Evolutionary conservation across 1,140 invertebrate species (phyloP), one percentile per base, ranked within the genome.

Genomic region (Yoshiicerus persimilis): DNA sequence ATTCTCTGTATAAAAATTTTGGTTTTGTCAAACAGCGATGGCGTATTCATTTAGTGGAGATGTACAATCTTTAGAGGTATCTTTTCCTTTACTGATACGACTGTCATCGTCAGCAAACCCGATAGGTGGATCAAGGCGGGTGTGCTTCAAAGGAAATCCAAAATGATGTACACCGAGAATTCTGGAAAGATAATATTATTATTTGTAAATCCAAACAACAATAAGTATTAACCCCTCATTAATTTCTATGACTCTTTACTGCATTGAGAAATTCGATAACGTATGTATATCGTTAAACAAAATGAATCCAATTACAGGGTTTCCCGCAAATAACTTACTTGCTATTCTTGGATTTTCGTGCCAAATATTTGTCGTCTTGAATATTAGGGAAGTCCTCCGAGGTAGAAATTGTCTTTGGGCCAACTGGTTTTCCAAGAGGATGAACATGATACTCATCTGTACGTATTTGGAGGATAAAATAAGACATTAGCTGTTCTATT

Each of bases 1-100:
- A 20, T 47, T 3, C 41, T 47, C 41, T 70, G 66, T 1, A 32
- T 70, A 23, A 6, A 3, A 70, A 6, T 20, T 13, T 70, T 11
- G 39, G 20, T 47, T 23, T 36, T 23, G 20, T 86, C 84, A 88
- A n/a, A 88, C 87, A 77, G 87, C 87, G 56, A 88, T 88, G 11
- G 87, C 87, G n/a, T 66, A 88, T 86, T 88, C 87, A 75, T 56
- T 86, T 32, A 77, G 64, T 23, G 34, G 87, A 10, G 39, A 47
- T 30, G 11, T 88, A n/a, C 30, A 75, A 8, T 87, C 47, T 56
- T 83, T 25, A 32, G 75, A 8, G 9, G 9, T 32, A 20, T 27
- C 16, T 23, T 80, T 80, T 38, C 34, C 75, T 16, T 80, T 36
- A 34, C 30, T 32, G 16, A 56, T 80, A 10, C 13, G 27, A 47